phyloP scores from a whole-genome alignment of 2,888 invertebrate species.

The Junonia oenone region DNA sequence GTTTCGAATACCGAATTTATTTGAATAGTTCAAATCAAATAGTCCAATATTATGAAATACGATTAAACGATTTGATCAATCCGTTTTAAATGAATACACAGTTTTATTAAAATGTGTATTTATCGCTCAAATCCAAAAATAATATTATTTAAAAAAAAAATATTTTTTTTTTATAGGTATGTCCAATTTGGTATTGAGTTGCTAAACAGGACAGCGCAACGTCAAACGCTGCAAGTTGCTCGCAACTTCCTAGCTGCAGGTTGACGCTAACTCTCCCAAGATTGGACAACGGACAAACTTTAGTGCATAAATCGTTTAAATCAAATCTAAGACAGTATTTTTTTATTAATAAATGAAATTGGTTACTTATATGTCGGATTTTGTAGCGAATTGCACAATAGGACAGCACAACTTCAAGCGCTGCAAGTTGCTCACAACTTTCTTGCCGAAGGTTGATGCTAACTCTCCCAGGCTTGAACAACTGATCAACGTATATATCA shows the following conservation, averaged over 20 bases:
- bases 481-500: conserved; percentile 21
- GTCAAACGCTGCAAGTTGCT: conserved; percentile 16
- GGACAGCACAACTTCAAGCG: conserved; percentile 13
- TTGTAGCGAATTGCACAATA: conserved; percentile 9
- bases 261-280: conserved; percentile 23
- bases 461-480: conserved; percentile 23
- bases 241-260: conserved; percentile 17
- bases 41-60: no score
- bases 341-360: no score
- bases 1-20: no score
- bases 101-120: no score
- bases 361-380: not conserved
- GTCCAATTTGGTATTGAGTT: conserved; percentile 7
- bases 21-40: no score
- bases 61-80: no score
- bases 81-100: no score
- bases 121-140: no score
- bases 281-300: conserved; percentile 19
- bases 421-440: conserved; percentile 11
- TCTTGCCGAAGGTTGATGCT: conserved; percentile 21
- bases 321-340: not conserved
- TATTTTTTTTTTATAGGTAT: no score
- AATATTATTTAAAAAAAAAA: no score
- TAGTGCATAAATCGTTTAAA: conserved; percentile 22
- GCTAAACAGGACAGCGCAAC: not conserved